These are phyloP conservation scores for Incurvaria masculella DNA, from an alignment of 2,888 invertebrate species.

Conservation along the genomic window DNA sequence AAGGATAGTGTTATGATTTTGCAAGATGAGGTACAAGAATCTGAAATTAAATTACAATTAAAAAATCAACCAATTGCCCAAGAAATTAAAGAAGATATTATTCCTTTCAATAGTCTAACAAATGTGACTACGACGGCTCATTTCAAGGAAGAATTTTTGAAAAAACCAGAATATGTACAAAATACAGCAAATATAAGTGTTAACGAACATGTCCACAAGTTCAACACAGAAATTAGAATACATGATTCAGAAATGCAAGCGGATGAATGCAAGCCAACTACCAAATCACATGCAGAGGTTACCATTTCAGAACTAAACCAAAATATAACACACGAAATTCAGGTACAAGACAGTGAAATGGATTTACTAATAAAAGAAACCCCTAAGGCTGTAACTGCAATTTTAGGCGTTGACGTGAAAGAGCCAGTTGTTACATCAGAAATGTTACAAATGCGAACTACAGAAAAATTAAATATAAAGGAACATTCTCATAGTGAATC, in stretches of 20 bases:
- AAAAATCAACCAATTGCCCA: conserved; percentile 28
- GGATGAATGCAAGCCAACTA: conserved; percentile 35
- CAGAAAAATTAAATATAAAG: conserved; percentile 52
- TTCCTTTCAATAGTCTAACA: conserved; percentile 51
- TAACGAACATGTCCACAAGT: conserved; percentile 59
- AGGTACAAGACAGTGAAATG: conserved; percentile 67
- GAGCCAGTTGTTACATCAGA: conserved; percentile 62
- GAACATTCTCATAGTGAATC: conserved; percentile 33
- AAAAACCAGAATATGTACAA: conserved; percentile 38
- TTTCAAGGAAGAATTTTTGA: conserved; percentile 59
- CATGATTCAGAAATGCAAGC: conserved; percentile 60
- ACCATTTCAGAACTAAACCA: conserved; percentile 56
- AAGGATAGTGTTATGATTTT: conserved; percentile 59
- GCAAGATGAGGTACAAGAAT: conserved; percentile 60
- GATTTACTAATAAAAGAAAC: conserved; percentile 48
- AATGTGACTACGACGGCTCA: conserved; percentile 62
- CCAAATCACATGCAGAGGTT: conserved; percentile 41
- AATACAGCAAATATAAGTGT: conserved; percentile 60
- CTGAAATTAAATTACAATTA: conserved; percentile 55
- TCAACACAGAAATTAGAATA: conserved; percentile 54
- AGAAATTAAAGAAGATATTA: conserved; percentile 33
- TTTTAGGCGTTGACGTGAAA: conserved; percentile 53
- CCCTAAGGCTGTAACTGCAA: conserved; percentile 54
- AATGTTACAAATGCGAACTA: conserved; percentile 35
- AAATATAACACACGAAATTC: conserved; percentile 52